phyloP scores from a whole-genome alignment of 2,113 vertebrate species.

The Rhabdornis inornatus region DNA sequence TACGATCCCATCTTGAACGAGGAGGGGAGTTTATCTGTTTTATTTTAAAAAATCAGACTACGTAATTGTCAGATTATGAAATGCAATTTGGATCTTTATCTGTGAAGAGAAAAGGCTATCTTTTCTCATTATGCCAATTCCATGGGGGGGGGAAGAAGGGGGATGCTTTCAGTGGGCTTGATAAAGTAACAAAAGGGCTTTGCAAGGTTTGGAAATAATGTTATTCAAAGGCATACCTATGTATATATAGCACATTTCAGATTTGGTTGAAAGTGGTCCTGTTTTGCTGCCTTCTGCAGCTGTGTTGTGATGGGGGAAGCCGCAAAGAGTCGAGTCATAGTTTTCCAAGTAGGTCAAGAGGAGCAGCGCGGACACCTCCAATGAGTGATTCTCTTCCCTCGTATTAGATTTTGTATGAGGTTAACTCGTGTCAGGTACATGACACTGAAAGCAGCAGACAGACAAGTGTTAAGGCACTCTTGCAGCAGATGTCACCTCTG shows the following conservation, averaged over 20 bases:
- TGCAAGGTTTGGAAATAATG: background rate
- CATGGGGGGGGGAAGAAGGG: background rate
- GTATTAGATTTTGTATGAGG: conserved; percentile 50
- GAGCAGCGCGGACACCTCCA: conserved; percentile 10
- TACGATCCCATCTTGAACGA: conserved; percentile 65
- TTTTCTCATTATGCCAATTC: conserved; percentile 7
- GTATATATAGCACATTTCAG: background rate
- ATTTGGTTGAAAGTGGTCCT: background rate
- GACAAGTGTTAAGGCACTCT: conserved; percentile 58
- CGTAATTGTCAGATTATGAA: conserved; percentile 51
- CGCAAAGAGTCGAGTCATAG: background rate
- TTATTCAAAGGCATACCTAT: background rate
- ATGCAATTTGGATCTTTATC: conserved; percentile 46
- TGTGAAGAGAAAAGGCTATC: background rate
- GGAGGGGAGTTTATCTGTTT: conserved; percentile 51
- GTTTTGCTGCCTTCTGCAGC: conserved; percentile 9
- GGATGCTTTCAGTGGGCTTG: background rate
- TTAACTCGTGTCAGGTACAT: conserved; percentile 67
- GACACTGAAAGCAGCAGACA: conserved; percentile 64
- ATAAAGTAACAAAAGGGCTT: background rate
- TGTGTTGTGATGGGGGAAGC: background rate
- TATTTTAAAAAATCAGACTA: conserved; percentile 37
- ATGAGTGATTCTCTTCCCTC: conserved; percentile 10
- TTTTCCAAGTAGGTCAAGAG: conserved; percentile 70
- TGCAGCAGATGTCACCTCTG: conserved; percentile 60